phyloP scores from a whole-genome alignment of 2,113 vertebrate species.

The Gila orcuttii region DNA sequence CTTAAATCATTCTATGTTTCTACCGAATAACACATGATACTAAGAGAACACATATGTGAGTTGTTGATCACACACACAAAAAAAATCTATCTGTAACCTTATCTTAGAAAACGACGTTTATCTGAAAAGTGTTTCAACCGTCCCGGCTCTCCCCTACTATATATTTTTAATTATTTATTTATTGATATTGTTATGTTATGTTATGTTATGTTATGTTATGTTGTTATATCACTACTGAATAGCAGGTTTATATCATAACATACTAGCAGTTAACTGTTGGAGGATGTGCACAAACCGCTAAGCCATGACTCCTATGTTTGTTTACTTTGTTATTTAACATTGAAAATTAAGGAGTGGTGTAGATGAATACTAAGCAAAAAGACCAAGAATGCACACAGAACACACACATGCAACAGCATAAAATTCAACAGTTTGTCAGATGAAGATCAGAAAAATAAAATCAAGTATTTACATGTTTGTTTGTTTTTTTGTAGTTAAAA shows the following conservation, averaged over 20 bases:
- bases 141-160: too few species aligned
- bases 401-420: not conserved
- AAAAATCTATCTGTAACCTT: too few species aligned
- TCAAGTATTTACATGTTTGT: not conserved
- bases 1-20: too few species aligned
- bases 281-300: not conserved
- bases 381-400: not conserved
- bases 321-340: not conserved
- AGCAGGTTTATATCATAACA: not conserved
- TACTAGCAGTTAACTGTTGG: not conserved
- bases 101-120: too few species aligned
- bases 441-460: not conserved
- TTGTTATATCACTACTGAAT: not conserved
- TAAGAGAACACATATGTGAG: too few species aligned
- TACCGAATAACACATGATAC: too few species aligned
- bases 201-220: not conserved
- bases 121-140: too few species aligned
- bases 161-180: not conserved
- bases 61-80: too few species aligned
- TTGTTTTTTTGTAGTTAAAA: not conserved
- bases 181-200: not conserved
- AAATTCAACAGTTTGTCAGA: not conserved
- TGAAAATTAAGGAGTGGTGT: not conserved
- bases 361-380: not conserved
- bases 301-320: not conserved